Conservation (phyloP, 2,888 invertebrate genomes). For the Ophonus ardosiacus region DNA sequence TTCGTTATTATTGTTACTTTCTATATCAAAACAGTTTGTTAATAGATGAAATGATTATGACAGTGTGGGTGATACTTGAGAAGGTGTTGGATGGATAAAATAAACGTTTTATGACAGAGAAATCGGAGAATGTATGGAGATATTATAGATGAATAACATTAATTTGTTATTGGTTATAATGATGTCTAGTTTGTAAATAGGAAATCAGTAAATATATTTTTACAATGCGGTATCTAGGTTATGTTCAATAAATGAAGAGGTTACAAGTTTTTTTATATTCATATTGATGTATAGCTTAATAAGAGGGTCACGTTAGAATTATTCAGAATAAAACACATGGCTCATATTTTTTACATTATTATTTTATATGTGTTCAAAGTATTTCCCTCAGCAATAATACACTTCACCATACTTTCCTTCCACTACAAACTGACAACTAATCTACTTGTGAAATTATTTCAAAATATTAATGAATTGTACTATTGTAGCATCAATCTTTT, state of each 20-base stretch:
- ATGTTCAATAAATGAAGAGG: neutral
- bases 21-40: neutral
- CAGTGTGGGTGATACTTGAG: conserved; percentile 13
- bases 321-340: too few species aligned
- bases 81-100: neutral
- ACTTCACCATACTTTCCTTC: too few species aligned
- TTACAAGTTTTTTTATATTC: neutral
- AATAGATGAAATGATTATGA: neutral
- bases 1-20: conserved; percentile 24
- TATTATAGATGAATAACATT: neutral
- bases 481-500: too few species aligned
- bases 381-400: too few species aligned
- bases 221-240: neutral
- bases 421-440: too few species aligned
- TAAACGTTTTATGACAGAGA: neutral
- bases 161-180: neutral
- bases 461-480: too few species aligned
- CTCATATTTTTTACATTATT: too few species aligned
- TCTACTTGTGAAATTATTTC: too few species aligned
- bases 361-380: too few species aligned
- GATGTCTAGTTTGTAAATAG: neutral
- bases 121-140: neutral
- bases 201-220: neutral
- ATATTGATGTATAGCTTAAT: neutral
- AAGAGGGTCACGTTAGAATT: too few species aligned